These are phyloP conservation scores for Chaenogobius annularis DNA, from an alignment of 2,113 vertebrate genomes.

Conservation along the genomic window DNA sequence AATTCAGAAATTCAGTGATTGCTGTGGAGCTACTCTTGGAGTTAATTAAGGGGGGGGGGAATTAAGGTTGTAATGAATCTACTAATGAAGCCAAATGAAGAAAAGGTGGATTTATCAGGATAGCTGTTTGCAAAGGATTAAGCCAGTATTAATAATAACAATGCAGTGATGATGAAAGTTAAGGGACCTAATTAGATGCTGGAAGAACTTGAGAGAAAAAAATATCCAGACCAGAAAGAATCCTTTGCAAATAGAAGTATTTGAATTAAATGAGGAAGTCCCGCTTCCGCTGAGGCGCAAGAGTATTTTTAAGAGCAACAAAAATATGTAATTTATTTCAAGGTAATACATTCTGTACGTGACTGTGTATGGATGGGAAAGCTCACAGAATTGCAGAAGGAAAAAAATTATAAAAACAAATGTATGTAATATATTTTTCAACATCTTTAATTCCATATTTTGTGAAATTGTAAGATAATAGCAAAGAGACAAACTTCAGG, in stretches of 20 bases:
- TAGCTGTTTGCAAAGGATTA: constrained; percentile 26
- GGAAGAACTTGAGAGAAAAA: not conserved
- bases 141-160: constrained; percentile 13
- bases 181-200: not conserved
- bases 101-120: not conserved
- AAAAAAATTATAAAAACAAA: not conserved
- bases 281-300: not conserved
- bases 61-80: constrained; percentile 22
- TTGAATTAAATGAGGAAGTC: not conserved
- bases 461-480: too few species aligned
- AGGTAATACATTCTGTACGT: not conserved
- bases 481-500: not conserved
- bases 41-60: constrained; percentile 36
- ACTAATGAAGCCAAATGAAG: constrained; percentile 30
- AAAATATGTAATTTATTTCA: not conserved
- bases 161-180: not conserved
- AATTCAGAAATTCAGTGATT: constrained; percentile 57
- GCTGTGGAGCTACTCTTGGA: constrained; percentile 31
- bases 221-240: not conserved
- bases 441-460: too few species aligned
- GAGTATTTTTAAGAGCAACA: not conserved
- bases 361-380: too few species aligned
- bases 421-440: not conserved
- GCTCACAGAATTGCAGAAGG: too few species aligned
- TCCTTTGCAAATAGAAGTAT: not conserved